Evolutionary conservation across 2,113 vertebrate species (phyloP).

Genomic region (Megalops atlanticus): DNA sequence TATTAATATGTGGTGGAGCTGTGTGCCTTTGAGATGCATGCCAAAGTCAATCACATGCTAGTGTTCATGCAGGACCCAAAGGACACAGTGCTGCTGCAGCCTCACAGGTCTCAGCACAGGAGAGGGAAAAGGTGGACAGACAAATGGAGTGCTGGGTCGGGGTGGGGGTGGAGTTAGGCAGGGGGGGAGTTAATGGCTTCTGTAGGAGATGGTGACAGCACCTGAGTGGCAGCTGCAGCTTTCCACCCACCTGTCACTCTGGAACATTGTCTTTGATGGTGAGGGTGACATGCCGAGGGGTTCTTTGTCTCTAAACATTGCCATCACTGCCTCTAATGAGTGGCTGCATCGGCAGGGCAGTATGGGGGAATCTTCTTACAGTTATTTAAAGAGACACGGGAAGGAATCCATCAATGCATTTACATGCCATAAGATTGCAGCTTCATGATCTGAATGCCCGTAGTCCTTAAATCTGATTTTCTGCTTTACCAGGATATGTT

Average conservation of each 20-base stretch:
- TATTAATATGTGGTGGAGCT: conserved; percentile 26
- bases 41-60: conserved; percentile 16
- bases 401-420: background rate
- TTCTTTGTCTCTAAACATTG: background rate
- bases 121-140: background rate
- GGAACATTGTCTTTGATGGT: conserved; percentile 4
- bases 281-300: background rate
- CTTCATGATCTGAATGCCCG: too few relatives aligned
- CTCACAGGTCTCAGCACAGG: too few relatives aligned
- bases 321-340: background rate
- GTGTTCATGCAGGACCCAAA: background rate
- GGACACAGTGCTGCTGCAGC: background rate
- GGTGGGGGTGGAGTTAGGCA: background rate
- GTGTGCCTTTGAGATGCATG: conserved; percentile 15
- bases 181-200: background rate
- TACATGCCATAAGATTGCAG: background rate
- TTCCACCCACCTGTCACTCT: conserved; percentile 16
- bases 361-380: background rate
- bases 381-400: background rate
- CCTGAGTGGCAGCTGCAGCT: conserved; percentile 1
- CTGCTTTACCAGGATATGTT: background rate
- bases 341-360: background rate
- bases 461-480: too few relatives aligned
- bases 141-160: background rate
- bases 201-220: conserved; percentile 1